phyloP scores from a whole-genome alignment of 2,888 invertebrate species.

The Aspidapion aeneum region DNA sequence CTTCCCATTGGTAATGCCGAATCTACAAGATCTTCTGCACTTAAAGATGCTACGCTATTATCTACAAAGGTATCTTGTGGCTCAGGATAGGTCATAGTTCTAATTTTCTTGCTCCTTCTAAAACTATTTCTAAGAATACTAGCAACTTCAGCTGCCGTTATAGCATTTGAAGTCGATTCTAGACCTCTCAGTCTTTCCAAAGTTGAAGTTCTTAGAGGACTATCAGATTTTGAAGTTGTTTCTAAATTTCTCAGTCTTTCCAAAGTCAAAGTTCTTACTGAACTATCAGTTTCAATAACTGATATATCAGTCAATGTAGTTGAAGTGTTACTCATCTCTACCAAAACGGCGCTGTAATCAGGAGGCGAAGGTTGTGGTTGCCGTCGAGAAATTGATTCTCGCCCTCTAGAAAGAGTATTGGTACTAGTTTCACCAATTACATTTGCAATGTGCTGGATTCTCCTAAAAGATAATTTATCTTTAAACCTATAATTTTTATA shows the following conservation, averaged over 20 bases:
- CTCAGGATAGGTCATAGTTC: slow-evolving; percentile 35
- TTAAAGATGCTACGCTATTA: slow-evolving; percentile 46
- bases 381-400: slow-evolving; percentile 15
- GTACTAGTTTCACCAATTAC: slow-evolving; percentile 51
- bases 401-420: slow-evolving; percentile 13
- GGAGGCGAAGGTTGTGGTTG: slow-evolving; percentile 54
- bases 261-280: slow-evolving; percentile 33
- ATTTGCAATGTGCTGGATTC: slow-evolving; percentile 50
- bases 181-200: slow-evolving; percentile 38
- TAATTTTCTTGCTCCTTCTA: slow-evolving; percentile 46
- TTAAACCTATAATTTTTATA: too few species aligned
- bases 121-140: slow-evolving; percentile 57
- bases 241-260: slow-evolving; percentile 37
- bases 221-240: slow-evolving; percentile 36
- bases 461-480: too few species aligned
- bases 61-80: slow-evolving; percentile 33
- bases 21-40: slow-evolving; percentile 59
- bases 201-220: slow-evolving; percentile 31
- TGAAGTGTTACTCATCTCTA: slow-evolving; percentile 56
- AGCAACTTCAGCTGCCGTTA: slow-evolving; percentile 57
- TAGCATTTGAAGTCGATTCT: slow-evolving; percentile 40
- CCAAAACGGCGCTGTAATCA: slow-evolving; percentile 59
- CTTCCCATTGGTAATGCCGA: slow-evolving; percentile 58
- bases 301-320: slow-evolving; percentile 27
- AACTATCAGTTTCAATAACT: slow-evolving; percentile 27